Percentiles rank a stretch among this genome's conserved stretches.
These are phyloP conservation scores for Xerus rutilus DNA, from an alignment of 2,797 vertebrate species.

Conservation along the genomic window DNA sequence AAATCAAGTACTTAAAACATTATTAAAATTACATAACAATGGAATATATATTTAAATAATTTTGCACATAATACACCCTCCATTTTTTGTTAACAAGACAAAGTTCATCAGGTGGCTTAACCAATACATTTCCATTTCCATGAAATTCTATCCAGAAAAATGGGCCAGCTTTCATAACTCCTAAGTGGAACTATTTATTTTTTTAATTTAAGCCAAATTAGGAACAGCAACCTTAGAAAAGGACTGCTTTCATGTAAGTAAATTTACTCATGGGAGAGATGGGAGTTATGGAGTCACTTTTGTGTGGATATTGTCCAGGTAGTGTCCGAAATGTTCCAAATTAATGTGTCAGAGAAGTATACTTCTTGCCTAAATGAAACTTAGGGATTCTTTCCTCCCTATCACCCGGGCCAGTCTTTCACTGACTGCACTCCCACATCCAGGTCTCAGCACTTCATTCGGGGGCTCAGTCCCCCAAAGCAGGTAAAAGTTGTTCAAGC, in stretches of 20 bases:
- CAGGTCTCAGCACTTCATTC: not conserved
- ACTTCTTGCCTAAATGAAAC: not conserved
- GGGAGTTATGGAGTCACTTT: not conserved
- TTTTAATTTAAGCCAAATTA: not conserved
- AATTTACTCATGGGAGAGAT: not conserved
- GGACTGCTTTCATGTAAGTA: not conserved
- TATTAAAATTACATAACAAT: slow-evolving; percentile 26
- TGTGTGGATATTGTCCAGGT: not conserved
- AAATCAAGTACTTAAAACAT: slow-evolving; percentile 40
- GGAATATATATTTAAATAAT: slow-evolving; percentile 17
- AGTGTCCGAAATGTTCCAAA: not conserved
- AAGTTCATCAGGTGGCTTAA: not conserved
- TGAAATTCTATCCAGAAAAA: slow-evolving; percentile 28
- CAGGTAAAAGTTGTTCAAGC: not conserved
- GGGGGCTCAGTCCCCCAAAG: not conserved
- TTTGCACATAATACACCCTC: not conserved
- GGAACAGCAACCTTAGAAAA: not conserved
- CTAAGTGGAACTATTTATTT: not conserved
- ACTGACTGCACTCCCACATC: not conserved
- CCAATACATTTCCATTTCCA: not conserved
- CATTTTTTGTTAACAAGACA: not conserved
- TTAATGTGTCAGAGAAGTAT: not conserved
- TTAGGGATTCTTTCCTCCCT: not conserved
- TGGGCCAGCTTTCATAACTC: not conserved
- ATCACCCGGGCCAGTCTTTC: not conserved